A percentile compares a stretch with the other conserved stretches of the same genome.
phyloP scores from a whole-genome alignment of 2,113 vertebrate genomes.

The Barbus barbus region DNA sequence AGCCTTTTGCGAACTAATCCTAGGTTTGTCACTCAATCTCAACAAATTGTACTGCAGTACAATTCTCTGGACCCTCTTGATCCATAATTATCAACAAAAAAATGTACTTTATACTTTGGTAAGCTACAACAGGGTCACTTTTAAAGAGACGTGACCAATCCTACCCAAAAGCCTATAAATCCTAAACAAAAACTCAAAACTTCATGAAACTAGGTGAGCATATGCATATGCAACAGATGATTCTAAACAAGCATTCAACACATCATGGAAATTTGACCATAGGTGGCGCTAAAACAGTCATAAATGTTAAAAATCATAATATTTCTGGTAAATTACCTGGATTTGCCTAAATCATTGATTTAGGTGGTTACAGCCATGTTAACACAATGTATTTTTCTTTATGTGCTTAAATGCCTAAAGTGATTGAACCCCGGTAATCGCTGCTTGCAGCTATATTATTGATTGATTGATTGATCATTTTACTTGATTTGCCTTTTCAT shows the following conservation, averaged over 20 bases:
- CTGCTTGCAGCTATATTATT: not conserved
- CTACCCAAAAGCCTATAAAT: no score
- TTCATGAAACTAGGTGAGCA: not conserved
- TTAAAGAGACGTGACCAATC: not conserved
- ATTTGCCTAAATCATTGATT: not conserved
- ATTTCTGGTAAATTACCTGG: not conserved
- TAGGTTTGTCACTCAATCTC: no score
- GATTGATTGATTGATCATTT: not conserved
- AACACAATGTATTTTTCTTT: no score
- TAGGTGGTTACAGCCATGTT: no score
- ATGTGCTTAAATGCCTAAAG: no score
- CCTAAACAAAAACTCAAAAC: not conserved
- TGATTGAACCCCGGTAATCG: no score
- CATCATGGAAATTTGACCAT: not conserved
- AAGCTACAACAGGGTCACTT: not conserved
- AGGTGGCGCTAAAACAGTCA: not conserved
- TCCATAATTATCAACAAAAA: no score
- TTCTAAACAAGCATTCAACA: not conserved
- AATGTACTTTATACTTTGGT: not conserved
- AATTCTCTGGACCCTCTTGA: no score
- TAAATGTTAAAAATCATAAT: not conserved
- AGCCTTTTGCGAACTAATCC: no score
- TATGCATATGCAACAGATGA: not conserved
- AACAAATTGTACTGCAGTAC: no score
- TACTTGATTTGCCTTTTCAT: not conserved